Conservation (phyloP, 1,140 invertebrate genomes). For the Bombus picipes region DNA sequence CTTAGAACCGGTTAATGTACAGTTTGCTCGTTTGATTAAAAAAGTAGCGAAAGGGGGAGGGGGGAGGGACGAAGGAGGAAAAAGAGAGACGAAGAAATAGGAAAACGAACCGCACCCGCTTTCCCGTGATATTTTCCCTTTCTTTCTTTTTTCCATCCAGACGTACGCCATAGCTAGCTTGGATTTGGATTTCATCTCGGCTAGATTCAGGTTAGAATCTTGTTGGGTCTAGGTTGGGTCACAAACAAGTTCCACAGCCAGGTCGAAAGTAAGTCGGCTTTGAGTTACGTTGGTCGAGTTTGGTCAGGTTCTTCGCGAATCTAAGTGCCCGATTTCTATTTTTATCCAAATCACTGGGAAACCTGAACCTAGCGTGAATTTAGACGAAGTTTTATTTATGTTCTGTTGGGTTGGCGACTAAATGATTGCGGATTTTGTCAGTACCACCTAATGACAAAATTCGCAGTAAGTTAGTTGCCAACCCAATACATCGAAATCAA, state of each 20-base stretch:
- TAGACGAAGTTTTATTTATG: too few species aligned
- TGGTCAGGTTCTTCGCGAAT: too few species aligned
- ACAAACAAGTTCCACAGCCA: neutral
- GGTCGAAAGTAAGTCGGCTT: neutral
- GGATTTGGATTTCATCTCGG: neutral
- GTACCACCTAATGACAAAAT: too few species aligned
- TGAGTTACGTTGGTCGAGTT: neutral
- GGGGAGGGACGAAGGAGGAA: accelerated
- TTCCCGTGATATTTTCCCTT: neutral
- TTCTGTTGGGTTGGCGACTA: too few species aligned
- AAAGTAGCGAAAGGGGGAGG: neutral
- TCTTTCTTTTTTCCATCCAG: neutral
- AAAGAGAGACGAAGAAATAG: too few species aligned
- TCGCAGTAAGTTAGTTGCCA: too few species aligned
- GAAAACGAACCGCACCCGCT: neutral
- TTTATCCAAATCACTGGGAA: too few species aligned
- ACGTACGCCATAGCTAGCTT: neutral
- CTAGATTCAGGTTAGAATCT: neutral
- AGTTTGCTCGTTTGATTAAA: conserved; percentile 21
- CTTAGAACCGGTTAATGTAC: conserved; percentile 20
- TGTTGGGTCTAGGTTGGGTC: neutral
- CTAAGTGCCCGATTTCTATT: too few species aligned
- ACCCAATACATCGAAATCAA: too few species aligned
- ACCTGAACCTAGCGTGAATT: too few species aligned
- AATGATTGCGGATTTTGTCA: too few species aligned